Evolutionary conservation across 2,888 invertebrate genomes (phyloP).

Genomic region (Nematopogon swammerdamellus): DNA sequence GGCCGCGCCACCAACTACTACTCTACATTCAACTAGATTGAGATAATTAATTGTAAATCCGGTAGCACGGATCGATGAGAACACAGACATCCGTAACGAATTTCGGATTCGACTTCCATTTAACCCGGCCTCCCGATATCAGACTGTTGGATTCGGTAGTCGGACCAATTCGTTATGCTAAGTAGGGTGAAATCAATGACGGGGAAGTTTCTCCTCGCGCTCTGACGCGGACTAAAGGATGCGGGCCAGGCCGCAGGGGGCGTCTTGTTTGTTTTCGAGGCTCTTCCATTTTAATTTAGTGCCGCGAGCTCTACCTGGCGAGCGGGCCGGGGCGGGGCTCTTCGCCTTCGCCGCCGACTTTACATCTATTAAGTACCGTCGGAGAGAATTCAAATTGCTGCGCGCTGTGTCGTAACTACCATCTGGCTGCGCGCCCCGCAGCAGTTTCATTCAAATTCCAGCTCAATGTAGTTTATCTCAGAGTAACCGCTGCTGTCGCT

Average conservation of each 20-base stretch:
- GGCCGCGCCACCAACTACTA: no score
- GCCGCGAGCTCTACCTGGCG: not conserved
- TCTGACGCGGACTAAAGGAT: not conserved
- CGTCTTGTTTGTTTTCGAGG: conserved; percentile 41
- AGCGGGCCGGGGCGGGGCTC: no score
- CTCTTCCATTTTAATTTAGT: not conserved
- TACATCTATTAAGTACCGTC: not conserved
- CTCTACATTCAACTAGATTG: no score
- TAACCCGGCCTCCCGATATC: not conserved
- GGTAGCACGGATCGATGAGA: not conserved
- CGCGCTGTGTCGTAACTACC: not conserved
- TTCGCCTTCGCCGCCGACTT: not conserved
- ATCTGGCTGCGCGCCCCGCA: not conserved
- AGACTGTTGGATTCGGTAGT: not conserved
- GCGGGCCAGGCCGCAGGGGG: conserved; percentile 16
- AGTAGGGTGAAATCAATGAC: not conserved
- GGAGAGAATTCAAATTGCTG: not conserved
- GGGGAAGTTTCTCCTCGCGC: not conserved
- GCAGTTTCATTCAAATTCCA: not conserved
- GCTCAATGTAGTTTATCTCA: not conserved
- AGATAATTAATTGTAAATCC: not conserved
- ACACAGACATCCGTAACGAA: not conserved
- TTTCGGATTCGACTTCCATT: not conserved
- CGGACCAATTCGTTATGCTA: not conserved
- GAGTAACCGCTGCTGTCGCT: not conserved